Evolutionary conservation across 35 echinoderm and acorn worm genomes (phyloP).

Genomic region (Stichopus chloronotus): DNA sequence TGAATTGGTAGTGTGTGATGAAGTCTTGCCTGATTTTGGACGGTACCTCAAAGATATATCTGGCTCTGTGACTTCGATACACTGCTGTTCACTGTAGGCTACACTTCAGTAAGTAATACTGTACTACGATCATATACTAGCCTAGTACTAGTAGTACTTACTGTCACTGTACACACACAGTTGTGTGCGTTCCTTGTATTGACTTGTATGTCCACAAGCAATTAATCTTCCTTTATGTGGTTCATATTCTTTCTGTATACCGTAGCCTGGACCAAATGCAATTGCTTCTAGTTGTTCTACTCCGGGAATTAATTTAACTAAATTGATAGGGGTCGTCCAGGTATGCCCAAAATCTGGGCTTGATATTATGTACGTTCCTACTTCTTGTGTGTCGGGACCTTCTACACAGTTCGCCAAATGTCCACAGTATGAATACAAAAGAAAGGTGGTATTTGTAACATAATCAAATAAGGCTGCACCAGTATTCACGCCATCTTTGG

Average conservation of each 20-base stretch:
- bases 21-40: too few species aligned
- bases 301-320: slow-evolving; percentile 48
- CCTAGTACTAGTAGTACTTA: slow-evolving; percentile 17
- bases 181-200: slow-evolving; percentile 50
- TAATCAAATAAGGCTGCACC: slow-evolving; percentile 71
- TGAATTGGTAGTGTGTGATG: too few species aligned
- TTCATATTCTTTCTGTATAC: slow-evolving; percentile 79
- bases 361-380: slow-evolving; percentile 65
- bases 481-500: slow-evolving; percentile 79
- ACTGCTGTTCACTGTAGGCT: too few species aligned
- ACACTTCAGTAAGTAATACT: too few species aligned
- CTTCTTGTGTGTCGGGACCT: background rate
- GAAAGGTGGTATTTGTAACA: slow-evolving; percentile 58
- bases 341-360: slow-evolving; percentile 78
- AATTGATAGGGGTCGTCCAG: slow-evolving; percentile 74
- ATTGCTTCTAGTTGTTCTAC: slow-evolving; percentile 49
- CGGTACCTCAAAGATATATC: too few species aligned
- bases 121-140: too few species aligned
- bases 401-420: slow-evolving; percentile 56
- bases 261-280: slow-evolving; percentile 89
- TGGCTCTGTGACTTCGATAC: too few species aligned
- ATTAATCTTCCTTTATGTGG: slow-evolving; percentile 84
- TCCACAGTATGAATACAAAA: slow-evolving; percentile 79
- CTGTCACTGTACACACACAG: slow-evolving; percentile 89
- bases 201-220: slow-evolving; percentile 77